phyloP scores from a whole-genome alignment of 2,888 invertebrate genomes.

The Agonopterix arenella region DNA sequence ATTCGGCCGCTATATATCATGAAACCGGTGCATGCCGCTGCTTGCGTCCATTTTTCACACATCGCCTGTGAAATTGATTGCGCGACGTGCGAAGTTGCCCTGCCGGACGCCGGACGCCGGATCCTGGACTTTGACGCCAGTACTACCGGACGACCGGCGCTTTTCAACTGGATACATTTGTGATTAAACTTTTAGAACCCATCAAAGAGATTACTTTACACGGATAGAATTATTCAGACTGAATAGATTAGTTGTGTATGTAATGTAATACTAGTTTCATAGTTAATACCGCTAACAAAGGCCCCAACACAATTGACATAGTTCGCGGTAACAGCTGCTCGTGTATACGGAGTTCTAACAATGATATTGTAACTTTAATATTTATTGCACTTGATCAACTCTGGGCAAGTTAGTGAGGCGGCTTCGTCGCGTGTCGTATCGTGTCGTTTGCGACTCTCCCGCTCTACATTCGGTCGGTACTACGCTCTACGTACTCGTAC shows the following conservation, averaged over 20 bases:
- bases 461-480: background rate
- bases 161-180: background rate
- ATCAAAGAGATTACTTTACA: constrained; percentile 4
- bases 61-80: constrained; percentile 50
- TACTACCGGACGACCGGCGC: background rate
- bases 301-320: constrained; percentile 62
- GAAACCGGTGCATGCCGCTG: constrained; percentile 28
- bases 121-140: constrained; percentile 1
- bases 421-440: constrained; percentile 14
- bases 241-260: constrained; percentile 28
- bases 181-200: constrained; percentile 11
- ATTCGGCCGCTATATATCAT: constrained; percentile 47
- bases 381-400: constrained; percentile 72
- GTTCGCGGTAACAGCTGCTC: constrained; percentile 59
- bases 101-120: constrained; percentile 9
- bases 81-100: constrained; percentile 9
- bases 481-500: constrained; percentile 16
- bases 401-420: constrained; percentile 38
- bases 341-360: constrained; percentile 54
- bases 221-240: background rate
- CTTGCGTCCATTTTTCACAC: constrained; percentile 48
- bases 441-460: no score
- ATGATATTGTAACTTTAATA: constrained; percentile 73
- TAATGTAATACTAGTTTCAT: constrained; percentile 58
- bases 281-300: constrained; percentile 62